These are phyloP conservation scores for Fundulus diaphanus DNA, from an alignment of 2,797 vertebrate genomes.

Conservation along the genomic window DNA sequence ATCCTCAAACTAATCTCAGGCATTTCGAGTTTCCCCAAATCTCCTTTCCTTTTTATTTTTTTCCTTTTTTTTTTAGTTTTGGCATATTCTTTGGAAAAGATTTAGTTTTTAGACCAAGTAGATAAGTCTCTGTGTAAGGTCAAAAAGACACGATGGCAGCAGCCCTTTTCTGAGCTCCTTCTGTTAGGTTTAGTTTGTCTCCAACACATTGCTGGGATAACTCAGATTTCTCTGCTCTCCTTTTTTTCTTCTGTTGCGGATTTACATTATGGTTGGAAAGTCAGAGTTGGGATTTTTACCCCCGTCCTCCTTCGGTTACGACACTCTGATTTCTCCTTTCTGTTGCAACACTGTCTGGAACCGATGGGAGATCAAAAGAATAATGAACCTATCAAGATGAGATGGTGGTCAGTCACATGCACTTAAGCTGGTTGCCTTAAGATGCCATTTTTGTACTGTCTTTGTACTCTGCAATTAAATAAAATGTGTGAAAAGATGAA, in stretches of 20 bases:
- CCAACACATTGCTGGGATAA: constrained; percentile 86
- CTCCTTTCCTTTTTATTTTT: constrained; percentile 3
- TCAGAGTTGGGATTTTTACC: constrained; percentile 36
- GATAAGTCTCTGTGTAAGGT: constrained; percentile 29
- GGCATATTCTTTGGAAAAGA: constrained; percentile 39
- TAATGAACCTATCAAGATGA: constrained; percentile 29
- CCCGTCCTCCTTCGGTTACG: constrained; percentile 13
- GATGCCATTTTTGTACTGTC: constrained; percentile 50
- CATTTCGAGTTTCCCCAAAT: constrained; percentile 6
- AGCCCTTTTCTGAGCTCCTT: neutral
- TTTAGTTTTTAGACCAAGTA: constrained; percentile 23
- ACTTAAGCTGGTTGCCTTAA: constrained; percentile 62
- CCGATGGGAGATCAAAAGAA: constrained; percentile 58
- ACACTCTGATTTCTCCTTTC: constrained; percentile 33
- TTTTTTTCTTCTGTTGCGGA: constrained; percentile 69
- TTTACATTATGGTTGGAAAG: constrained; percentile 51
- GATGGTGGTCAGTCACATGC: constrained; percentile 51
- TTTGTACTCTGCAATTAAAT: neutral
- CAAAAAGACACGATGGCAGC: constrained; percentile 55
- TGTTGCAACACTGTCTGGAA: constrained; percentile 56
- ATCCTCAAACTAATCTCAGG: constrained; percentile 20
- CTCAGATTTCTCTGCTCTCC: constrained; percentile 80
- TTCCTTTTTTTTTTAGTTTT: constrained; percentile 13
- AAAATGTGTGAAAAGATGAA: neutral
- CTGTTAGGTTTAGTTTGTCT: constrained; percentile 41